Evolutionary conservation across 2,113 vertebrate genomes (phyloP), one percentile per base, ranked within the genome.

Genomic region (Prolemur simus): DNA sequence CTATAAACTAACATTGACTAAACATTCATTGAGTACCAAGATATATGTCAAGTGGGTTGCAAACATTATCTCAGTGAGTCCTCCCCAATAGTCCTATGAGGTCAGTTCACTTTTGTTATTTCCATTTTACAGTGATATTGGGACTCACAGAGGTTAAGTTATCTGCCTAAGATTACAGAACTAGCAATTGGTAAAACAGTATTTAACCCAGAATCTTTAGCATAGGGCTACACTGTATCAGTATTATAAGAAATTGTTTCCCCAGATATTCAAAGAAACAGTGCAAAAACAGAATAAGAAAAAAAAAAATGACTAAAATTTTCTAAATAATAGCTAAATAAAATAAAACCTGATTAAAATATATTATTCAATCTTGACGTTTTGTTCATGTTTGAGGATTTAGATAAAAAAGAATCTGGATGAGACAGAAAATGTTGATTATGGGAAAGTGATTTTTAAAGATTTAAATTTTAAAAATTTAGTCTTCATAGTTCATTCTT

Each of bases 401-500:
- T 93, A 81, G 49, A 93, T 95, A 74, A 90, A 91, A 96, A 96
- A 81, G 63, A 71, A 89, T 64, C 84, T 91, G 27, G 20, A 20
- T 32, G 37, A 95, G 34, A 94, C 82, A 83, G 69, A 88, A 97
- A 97, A 96, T 86, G 20, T 63, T 92, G 91, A 96, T 92, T 93
- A 89, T 32, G 18, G 27, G 37, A 90, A 88, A 63, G 17, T 94
- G 82, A 80, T 88, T 76, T 95, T 87, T 96, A 73, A 97, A 90
- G 52, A 49, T 94, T 96, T 94, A 94, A 92, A 89, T 76, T 76
- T 76, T 45, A 86, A 97, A 96, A 96, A 93, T 87, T 90, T 92
- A 83, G 58, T 89, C 68, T 95, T 92, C 71, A 92, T 34, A 76
- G 37, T 95, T 97, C 74, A 87, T 83, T 96, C 68, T 91, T 91